Base-by-base conservation (phyloP, 2,113 vertebrate species). In the Osmerus eperlanus region DNA sequence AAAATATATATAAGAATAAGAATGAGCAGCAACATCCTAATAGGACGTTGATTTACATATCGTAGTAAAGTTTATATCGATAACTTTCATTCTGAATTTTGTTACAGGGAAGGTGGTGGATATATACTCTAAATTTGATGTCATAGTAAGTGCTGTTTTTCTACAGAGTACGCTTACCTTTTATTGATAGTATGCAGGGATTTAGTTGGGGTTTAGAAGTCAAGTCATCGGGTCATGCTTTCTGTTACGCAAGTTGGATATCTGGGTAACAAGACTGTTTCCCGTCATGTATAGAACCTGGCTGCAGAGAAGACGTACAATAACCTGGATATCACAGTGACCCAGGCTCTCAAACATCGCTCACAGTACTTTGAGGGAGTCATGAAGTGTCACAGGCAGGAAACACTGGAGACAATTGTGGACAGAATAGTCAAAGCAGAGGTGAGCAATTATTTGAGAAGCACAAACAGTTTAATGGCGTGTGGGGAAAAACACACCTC, bases 81-180 rank as follows among this genome's bases (percentile, higher is more conserved):
- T 28, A 16, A 23, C 11, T 64, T 61, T 23, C 28, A 1, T 16
- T 59, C 23, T 55, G 9, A 13, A 51, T 70, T 18, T 61, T 11
- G 83, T 83, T 88, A 55, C 86, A 99, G 97, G 97, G 84, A 98
- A 96, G 91, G 97, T 99, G 85, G 97, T 99, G 92, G 97, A 99
- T 93, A 99, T 99, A 94, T 99, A 99, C 94, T 99, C 97, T 89
- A 99, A 99, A 91, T 99, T 99, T 90, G 97, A 99, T 87, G 97
- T 99, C 81, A 99, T 99, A 88, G 97, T 99, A 95, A 98, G 97
- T 98, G 89, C 8, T 54, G 21, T 16, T 28, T 73, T 21, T 25
- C 0, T 67, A 60, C 53, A 11, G 29, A n/a, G 62, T 53, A 28
- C 25, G 19, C 21, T 21, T 16, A 23, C 9, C n/a, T 28, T 9